phyloP scores from a whole-genome alignment of 2,888 invertebrate species.

The Phortica magna region DNA sequence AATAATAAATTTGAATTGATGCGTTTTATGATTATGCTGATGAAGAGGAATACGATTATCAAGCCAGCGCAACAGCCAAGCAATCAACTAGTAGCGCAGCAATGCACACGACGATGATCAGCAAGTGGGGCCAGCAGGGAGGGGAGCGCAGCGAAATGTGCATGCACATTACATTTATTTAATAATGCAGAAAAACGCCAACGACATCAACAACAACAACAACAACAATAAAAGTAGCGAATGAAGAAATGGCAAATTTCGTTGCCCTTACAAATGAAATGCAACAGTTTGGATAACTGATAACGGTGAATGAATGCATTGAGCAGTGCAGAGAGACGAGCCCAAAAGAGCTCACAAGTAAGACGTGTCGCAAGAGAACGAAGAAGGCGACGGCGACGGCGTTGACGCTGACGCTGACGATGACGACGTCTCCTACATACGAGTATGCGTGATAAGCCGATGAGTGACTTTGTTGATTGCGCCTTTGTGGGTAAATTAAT shows the following conservation, averaged over 20 bases:
- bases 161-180: conserved; percentile 28
- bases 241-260: conserved; percentile 46
- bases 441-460: background rate
- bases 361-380: background rate
- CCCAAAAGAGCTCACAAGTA: background rate
- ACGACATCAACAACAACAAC: conserved; percentile 17
- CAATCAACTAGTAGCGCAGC: too few species aligned
- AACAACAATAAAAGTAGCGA: conserved; percentile 14
- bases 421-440: conserved; percentile 10
- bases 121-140: conserved; percentile 33
- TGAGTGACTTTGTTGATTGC: conserved; percentile 64
- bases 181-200: conserved; percentile 17
- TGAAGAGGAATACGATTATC: background rate
- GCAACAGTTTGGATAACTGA: conserved; percentile 47
- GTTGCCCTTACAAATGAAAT: conserved; percentile 46
- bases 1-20: conserved; percentile 32
- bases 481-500: conserved; percentile 77
- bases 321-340: background rate
- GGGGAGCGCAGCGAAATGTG: conserved; percentile 10
- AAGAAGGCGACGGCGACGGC: background rate
- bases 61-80: background rate
- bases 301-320: conserved; percentile 28
- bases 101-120: conserved; percentile 28
- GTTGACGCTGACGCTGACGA: background rate
- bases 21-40: conserved; percentile 16